Evolutionary conservation across 2,888 invertebrate species (phyloP).

Genomic region (Pelosia muscerda): DNA sequence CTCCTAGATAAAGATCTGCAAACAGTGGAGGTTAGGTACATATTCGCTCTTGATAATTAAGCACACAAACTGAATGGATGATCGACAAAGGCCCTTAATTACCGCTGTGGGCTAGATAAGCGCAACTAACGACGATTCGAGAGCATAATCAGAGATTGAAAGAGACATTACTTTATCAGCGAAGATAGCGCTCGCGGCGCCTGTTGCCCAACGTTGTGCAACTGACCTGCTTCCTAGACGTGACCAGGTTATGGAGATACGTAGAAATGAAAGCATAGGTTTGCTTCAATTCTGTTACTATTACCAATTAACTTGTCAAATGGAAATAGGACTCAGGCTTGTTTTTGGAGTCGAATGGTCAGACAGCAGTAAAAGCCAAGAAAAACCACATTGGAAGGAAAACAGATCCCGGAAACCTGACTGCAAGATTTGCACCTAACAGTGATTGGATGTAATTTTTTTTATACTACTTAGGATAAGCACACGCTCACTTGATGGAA

Average conservation of each 20-base stretch:
- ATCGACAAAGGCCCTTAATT: conserved; percentile 25
- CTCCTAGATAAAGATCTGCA: background rate
- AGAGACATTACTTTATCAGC: conserved; percentile 34
- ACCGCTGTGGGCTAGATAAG: conserved; percentile 29
- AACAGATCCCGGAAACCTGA: too few species aligned
- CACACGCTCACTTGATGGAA: too few species aligned
- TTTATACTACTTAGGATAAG: too few species aligned
- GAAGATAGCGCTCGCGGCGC: conserved; percentile 36
- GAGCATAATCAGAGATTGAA: conserved; percentile 45
- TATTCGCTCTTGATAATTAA: conserved; percentile 10
- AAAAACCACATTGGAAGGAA: too few species aligned
- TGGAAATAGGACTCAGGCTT: background rate
- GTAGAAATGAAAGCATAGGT: conserved; percentile 27
- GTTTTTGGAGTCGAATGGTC: background rate
- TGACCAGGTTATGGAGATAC: conserved; percentile 56
- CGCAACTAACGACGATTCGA: conserved; percentile 25
- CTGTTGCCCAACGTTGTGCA: conserved; percentile 45
- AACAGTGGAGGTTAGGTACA: conserved; percentile 14
- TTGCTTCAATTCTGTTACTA: background rate
- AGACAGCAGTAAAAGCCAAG: background rate
- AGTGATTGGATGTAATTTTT: too few species aligned
- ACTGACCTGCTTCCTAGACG: conserved; percentile 50
- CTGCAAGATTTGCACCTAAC: too few species aligned
- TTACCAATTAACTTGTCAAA: background rate
- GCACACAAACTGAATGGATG: conserved; percentile 14